A percentile compares a stretch with the other conserved stretches of the same genome.
phyloP scores from a whole-genome alignment of 1,140 invertebrate genomes.

The Centruroides sculpturatus region DNA sequence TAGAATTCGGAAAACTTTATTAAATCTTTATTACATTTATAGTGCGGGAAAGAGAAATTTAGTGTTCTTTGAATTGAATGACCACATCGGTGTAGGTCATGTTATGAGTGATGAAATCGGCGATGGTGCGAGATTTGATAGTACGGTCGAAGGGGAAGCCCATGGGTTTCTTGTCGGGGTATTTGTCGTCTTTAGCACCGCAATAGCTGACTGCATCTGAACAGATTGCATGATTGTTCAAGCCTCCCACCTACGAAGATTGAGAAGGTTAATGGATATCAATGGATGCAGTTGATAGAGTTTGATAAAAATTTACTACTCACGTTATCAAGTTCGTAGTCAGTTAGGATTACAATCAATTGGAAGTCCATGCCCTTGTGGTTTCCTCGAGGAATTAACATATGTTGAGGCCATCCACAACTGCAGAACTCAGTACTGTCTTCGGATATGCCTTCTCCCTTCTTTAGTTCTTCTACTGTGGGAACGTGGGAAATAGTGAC shows the following conservation, averaged over 20 bases:
- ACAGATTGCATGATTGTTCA: conserved; percentile 29
- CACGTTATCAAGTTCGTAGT: conserved; percentile 49
- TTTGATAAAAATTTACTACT: not conserved
- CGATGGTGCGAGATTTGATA: conserved; percentile 21
- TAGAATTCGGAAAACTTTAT: too few species aligned
- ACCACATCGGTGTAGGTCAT: not conserved
- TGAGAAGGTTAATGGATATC: not conserved
- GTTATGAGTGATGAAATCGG: not conserved
- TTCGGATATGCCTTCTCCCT: conserved; percentile 1
- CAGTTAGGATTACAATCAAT: conserved; percentile 64
- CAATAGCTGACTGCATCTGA: conserved; percentile 55
- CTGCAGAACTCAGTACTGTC: conserved; percentile 31
- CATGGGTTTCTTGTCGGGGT: conserved; percentile 14
- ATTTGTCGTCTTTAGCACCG: conserved; percentile 47
- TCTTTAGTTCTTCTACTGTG: conserved; percentile 38
- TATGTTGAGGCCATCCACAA: conserved; percentile 45
- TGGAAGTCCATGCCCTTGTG: conserved; percentile 48
- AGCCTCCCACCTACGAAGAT: conserved; percentile 1
- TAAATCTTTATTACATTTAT: too few species aligned
- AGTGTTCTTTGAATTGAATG: conserved; percentile 1
- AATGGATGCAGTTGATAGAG: not conserved
- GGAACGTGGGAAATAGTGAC: conserved; percentile 54
- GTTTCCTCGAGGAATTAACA: conserved; percentile 60
- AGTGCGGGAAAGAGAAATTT: too few species aligned
- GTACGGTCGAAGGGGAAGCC: conserved; percentile 12